Evolutionary conservation across 2,113 vertebrate genomes (phyloP), one percentile per base, ranked within the genome.

Genomic region (Noctilio leporinus): DNA sequence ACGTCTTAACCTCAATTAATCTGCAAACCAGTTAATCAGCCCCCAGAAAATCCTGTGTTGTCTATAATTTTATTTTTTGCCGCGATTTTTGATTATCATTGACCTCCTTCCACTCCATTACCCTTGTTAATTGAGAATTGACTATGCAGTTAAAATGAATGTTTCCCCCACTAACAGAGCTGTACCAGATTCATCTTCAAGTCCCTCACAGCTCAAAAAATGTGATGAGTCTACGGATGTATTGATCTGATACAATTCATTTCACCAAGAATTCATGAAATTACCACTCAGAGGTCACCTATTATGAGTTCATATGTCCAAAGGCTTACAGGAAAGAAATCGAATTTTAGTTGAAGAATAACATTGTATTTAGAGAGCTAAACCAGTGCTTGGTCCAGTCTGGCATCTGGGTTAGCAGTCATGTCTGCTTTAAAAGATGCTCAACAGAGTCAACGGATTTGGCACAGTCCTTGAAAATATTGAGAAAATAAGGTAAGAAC

Each of bases 81-180:
- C 15, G 47, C 87, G 70, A 94, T 82, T 95, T 96, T 96, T 96
- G 96, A 95, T 97, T 40, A 97, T 64, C 94, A 88, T 76, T 91
- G 95, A 95, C 95, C 94, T 95, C 85, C 94, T 95, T 97, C 96
- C 67, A 96, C 96, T 77, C 87, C 92, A 96, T 95, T 97, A 95
- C 93, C 90, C 88, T 95, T 95, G 96, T 91, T 97, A 97, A 97
- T 89, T 96, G 95, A 94, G 96, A 97, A 97, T 75, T 95, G 97
- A 96, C 96, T 95, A 77, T n/a, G 59, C 93, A 82, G 85, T 96
- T 92, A 96, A 95, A 96, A 93, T 86, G 88, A 96, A 93, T 78
- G 84, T 88, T 93, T 96, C 91, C 55, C 80, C 88, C 62, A 67
- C 96, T 65, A 82, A 95, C 85, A 96, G 72, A 94, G 86, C 90